Percentiles rank a stretch among this genome's conserved stretches.
These are phyloP conservation scores for Bucorvus abyssinicus DNA, from an alignment of 2,797 vertebrate species.

Conservation along the genomic window DNA sequence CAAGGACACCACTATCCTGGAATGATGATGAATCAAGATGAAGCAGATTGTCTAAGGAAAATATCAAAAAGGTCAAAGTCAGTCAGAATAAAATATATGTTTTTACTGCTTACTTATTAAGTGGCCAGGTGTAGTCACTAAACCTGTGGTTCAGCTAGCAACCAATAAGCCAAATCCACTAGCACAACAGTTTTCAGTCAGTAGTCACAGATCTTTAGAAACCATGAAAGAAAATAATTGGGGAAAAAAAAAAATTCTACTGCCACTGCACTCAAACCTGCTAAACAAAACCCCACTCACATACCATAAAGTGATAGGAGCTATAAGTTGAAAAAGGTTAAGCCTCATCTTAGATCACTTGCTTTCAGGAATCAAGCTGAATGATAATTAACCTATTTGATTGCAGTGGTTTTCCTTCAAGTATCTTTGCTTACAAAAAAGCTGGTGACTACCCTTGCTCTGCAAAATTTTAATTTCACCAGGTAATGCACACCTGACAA, in stretches of 20 bases:
- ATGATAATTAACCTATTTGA: constrained; percentile 29
- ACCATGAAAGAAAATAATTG: not conserved
- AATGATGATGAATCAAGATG: constrained; percentile 74
- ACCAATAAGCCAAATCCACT: not conserved
- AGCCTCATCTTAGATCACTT: not conserved
- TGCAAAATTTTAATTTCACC: not conserved
- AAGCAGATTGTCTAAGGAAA: constrained; percentile 78
- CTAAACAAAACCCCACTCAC: not conserved
- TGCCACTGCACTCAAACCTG: not conserved
- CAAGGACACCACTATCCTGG: constrained; percentile 71
- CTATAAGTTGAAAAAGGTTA: constrained; percentile 17
- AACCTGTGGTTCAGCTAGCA: not conserved
- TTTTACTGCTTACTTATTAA: not conserved
- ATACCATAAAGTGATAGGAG: not conserved
- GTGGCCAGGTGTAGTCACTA: not conserved
- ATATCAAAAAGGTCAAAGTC: constrained; percentile 61
- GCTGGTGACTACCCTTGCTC: not conserved
- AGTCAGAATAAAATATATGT: constrained; percentile 42
- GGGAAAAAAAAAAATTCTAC: not conserved
- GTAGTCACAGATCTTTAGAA: not conserved
- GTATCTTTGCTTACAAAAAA: not conserved
- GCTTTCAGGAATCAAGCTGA: constrained; percentile 29
- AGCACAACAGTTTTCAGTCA: not conserved
- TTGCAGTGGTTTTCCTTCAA: not conserved
- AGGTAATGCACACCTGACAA: not conserved